Conservation (phyloP, 2,797 vertebrate species). For the Pristis pectinata region DNA sequence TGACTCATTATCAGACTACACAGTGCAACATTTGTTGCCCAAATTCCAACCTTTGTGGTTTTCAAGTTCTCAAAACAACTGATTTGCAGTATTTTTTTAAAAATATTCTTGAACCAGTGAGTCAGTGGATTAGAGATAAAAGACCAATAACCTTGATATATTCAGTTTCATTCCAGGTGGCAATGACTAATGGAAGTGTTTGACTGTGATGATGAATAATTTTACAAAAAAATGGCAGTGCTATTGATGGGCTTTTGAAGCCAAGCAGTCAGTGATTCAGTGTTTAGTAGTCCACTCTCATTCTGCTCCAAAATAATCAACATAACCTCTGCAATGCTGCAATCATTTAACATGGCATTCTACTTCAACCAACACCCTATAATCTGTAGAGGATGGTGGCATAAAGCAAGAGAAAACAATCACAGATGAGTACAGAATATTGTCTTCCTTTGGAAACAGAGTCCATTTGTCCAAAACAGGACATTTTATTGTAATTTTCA, state of each 20-base stretch:
- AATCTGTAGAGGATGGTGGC: not conserved
- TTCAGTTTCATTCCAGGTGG: not conserved
- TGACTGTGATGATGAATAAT: not conserved
- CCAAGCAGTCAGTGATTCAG: not conserved
- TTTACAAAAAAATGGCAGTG: not conserved
- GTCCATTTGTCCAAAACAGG: not conserved
- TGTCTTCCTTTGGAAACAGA: not conserved
- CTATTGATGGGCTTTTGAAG: not conserved
- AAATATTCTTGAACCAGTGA: not conserved
- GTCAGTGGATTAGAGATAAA: not conserved
- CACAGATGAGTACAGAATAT: not conserved
- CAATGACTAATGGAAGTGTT: not conserved
- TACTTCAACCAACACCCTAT: not conserved
- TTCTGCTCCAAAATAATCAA: not conserved
- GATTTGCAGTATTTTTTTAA: not conserved
- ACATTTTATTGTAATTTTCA: not conserved
- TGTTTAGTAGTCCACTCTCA: not conserved
- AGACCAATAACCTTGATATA: not conserved
- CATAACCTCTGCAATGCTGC: not conserved
- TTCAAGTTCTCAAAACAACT: not conserved
- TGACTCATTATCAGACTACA: not conserved
- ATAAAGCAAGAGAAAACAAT: not conserved
- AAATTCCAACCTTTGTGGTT: not conserved
- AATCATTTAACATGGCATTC: not conserved
- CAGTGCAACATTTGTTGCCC: not conserved